These are phyloP conservation scores for Myotis brandtii DNA, from an alignment of 2,113 vertebrate genomes.

Conservation along the genomic window DNA sequence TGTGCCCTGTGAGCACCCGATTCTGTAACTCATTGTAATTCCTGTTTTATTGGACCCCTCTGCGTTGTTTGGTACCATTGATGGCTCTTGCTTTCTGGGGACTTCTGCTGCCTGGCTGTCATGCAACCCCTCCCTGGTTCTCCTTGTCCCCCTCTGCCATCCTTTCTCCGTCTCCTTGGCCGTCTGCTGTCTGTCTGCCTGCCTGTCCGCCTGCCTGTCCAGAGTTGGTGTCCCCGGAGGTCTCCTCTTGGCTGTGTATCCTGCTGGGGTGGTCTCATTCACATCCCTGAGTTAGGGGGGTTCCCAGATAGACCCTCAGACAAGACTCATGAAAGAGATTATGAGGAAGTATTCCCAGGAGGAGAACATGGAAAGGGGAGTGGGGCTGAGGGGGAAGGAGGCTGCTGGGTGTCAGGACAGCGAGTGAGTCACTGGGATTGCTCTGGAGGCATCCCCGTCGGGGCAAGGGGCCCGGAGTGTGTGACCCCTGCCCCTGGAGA, in stretches of 20 bases:
- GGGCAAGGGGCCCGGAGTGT: not conserved
- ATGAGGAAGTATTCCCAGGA: not conserved
- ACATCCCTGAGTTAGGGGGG: not conserved
- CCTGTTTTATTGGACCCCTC: not conserved
- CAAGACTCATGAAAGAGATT: not conserved
- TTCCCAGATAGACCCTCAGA: not conserved
- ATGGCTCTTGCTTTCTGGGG: not conserved
- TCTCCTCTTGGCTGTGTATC: not conserved
- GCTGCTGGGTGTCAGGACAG: not conserved
- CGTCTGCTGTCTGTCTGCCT: not conserved
- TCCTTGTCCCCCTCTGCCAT: not conserved
- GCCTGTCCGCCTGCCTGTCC: not conserved
- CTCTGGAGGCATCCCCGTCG: not conserved
- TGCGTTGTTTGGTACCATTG: not conserved
- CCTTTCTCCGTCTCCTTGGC: not conserved
- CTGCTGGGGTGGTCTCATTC: not conserved
- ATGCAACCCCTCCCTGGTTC: not conserved
- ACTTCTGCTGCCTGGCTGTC: not conserved
- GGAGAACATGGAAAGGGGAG: not conserved
- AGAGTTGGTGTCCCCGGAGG: not conserved
- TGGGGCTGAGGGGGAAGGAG: not conserved
- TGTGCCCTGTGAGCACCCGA: not conserved
- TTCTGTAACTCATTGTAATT: not conserved
- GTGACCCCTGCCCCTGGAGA: not conserved
- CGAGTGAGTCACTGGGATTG: not conserved